Base-by-base conservation (phyloP, 2,797 vertebrate species). In the Denticeps clupeoides region DNA sequence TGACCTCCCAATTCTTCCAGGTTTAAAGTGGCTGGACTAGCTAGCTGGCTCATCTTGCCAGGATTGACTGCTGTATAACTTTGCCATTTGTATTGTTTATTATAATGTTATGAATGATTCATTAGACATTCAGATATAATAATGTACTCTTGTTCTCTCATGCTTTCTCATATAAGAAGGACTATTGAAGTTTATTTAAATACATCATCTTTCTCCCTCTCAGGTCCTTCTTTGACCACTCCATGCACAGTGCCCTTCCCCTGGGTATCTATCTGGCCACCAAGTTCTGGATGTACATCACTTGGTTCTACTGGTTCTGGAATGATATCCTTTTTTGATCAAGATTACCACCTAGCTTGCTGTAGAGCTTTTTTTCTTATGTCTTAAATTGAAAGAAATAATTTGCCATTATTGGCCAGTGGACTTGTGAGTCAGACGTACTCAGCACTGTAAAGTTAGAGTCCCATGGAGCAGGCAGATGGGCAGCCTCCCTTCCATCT, bases 261-360 rank as follows among this genome's bases (percentile, higher is more conserved):
- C 87, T 99, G 74, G 94, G 94, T 58, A 99, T 99, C 80, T 99
- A 99, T 75, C 77, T 99, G 82, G 93, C 93, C 64, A 99, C 95
- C 21, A 99, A 99, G 83, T 98, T 99, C 78, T 99, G 94, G 94
- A 99, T 99, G 94, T 99, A 98, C 43, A 82, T 91, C 69, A 99
- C 94, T 0, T 99, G 94, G 94, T 95, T 99, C 77, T 95, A 94
- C 77, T 99, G 94, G 94, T 94, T 98, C 78, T 99, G 94, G 94
- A 95, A 91, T 58, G 91, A 99, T 99, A 99, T 99, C 94, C 87
- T 91, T 89, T 63, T 12, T 3, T 29, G 13, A 32, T 11, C 62
- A 72, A 69, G 60, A 35, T 27, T 24, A 12, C 18, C 16, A 22
- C 5, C 25, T 16, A 4, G 1, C 5, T n/a, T n/a, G n/a, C n/a